Base-by-base conservation (phyloP, 2,888 invertebrate genomes). In the Calliopum simillimum region DNA sequence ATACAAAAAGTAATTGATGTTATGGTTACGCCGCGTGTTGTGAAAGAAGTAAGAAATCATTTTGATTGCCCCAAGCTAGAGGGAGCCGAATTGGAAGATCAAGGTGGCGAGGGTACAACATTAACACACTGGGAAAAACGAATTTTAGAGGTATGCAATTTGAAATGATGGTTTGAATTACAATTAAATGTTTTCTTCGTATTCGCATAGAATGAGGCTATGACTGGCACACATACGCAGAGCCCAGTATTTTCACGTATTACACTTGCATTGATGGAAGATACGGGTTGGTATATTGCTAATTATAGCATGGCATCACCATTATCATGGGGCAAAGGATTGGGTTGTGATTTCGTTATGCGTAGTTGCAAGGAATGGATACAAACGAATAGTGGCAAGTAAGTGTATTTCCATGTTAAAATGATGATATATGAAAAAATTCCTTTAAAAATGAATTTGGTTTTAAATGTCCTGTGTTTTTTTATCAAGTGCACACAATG, bases 111-210 rank as follows among this genome's bases (percentile, higher is more conserved):
- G 77, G 99, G 99, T 0, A 99, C 99, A 0, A 94, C 95, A 0
- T 88, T 98, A 56, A 99, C 99, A 0, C 99, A 99, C 83, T 99
- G 99, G 99, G 99, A 99, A 87, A 99, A 99, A 83, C 88, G 99
- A 68, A 92, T 99, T 2, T 97, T 99, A 84, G 99, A 99, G 90
- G 97, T 97, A 80, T 59, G n/a, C 33, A 14, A 6, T 46, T 49
- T 67, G 51, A 55, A 56, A 44, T 55, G 6, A 16, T 23, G 21
- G 19, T 23, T 4, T 53, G 1, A 21, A 53, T 16, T 49, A 16
- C 49, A 55, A 21, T 55, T 21, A 6, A 23, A 19, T 55, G 21
- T 55, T 55, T 55, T 55, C 8, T 53, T 19, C 13, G 25, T 4
- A 19, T 56, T 49, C 11, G 64, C 62, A 47, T 82, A 97, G 95